phyloP scores from a whole-genome alignment of 2,888 invertebrate genomes.

The Theristus sp. region DNA sequence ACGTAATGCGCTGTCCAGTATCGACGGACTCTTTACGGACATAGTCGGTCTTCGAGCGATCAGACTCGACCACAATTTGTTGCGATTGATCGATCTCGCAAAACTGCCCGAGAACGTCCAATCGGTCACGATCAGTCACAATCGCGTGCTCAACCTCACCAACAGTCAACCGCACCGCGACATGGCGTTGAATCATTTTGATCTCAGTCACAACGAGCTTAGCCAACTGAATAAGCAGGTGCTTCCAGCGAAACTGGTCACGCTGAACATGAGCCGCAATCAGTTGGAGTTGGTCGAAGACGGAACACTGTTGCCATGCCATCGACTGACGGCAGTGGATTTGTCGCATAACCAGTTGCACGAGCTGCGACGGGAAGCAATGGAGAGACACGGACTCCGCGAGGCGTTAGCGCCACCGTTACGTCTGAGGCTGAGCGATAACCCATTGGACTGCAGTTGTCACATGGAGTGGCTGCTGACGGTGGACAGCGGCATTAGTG shows the following conservation, averaged over 20 bases:
- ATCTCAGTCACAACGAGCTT: neutral
- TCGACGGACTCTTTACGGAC: neutral
- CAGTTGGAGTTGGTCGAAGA: neutral
- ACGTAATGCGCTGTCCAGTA: neutral
- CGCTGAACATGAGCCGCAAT: neutral
- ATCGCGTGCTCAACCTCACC: neutral
- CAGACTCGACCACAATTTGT: neutral
- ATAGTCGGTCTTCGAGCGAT: neutral
- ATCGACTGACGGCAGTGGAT: neutral
- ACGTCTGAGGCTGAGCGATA: neutral
- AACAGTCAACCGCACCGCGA: neutral
- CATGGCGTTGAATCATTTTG: neutral
- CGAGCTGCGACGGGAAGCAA: neutral
- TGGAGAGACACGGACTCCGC: neutral
- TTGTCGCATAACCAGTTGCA: neutral
- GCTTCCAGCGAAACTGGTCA: neutral
- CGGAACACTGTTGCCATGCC: neutral
- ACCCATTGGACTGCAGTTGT: neutral
- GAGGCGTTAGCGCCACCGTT: neutral
- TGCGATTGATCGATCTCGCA: neutral
- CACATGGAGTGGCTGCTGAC: neutral
- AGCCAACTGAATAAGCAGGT: neutral
- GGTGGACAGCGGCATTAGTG: neutral
- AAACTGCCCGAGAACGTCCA: neutral
- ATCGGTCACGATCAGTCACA: neutral